Evolutionary conservation across 1,140 invertebrate genomes (phyloP), one percentile per base, ranked within the genome.

Genomic region (Probaryconus sp.): DNA sequence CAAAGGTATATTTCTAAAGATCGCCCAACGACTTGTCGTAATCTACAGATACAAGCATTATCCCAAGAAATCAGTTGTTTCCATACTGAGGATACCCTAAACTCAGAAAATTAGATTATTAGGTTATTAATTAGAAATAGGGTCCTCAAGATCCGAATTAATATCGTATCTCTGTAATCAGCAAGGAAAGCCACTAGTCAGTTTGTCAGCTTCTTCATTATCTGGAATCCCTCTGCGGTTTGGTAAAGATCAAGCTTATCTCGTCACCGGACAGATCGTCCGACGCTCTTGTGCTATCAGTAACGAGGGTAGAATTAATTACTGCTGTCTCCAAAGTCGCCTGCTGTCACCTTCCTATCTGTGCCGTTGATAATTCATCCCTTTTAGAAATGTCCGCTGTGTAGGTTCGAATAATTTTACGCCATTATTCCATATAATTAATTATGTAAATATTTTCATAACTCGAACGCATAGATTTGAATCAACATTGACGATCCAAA

Each of bases 231-330:
- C 53, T 28, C 10, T 35, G 55, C 17, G 47, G 53, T 43, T 51
- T 53, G 35, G 45, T 30, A 30, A 31, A 51, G 53, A 38, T 68
- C 28, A 58, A 60, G 53, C 11, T 68, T 60, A 68, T 51, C 53
- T 58, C 24, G 28, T 35, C 11, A 17, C 43, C 38, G 43, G 33
- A 48, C 63, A 56, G 42, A 50, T 67, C 64, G 53, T 53, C 35
- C 10, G 53, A 20, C 35, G 28, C 31, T 56, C 18, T 58, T 58
- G 31, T 31, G 13, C 33, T 58, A 68, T 58, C 42, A 51, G 43
- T 60, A 60, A 60, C 53, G 38, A 60, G 53, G 48, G 17, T 51
- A 45, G 64, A 58, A 68, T 68, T 68, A 68, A 68, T 69, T 69
- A 60, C 65, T 43, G 45, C 51, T 51, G 65, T 69, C 55, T 69